These are phyloP conservation scores for Caranx melampygus DNA, from an alignment of 2,113 vertebrate species.

Conservation along the genomic window DNA sequence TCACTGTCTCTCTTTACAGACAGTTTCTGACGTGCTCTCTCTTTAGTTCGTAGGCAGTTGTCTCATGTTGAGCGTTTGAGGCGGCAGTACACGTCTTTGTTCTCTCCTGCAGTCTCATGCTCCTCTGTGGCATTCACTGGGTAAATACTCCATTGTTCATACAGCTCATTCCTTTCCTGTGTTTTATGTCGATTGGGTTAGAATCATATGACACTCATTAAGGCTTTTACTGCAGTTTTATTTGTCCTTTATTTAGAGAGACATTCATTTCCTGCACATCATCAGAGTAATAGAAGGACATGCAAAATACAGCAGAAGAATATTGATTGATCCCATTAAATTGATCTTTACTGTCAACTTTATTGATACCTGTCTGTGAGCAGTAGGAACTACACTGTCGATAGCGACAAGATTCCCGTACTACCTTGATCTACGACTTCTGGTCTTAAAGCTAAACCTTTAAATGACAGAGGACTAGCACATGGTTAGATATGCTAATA, in stretches of 20 bases:
- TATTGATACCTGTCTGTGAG: not conserved
- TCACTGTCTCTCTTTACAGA: not conserved
- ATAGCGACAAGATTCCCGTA: not conserved
- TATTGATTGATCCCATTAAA: not conserved
- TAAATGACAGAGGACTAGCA: not conserved
- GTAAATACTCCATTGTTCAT: conserved; percentile 55
- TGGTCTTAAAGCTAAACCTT: not conserved
- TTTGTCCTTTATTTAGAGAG: conserved; percentile 10
- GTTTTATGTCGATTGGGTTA: conserved; percentile 51
- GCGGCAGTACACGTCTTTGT: conserved; percentile 40
- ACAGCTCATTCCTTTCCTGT: conserved; percentile 31
- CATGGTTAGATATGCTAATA: too few relatives aligned
- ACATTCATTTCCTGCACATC: not conserved
- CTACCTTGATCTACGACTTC: not conserved
- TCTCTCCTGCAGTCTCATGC: conserved; percentile 53
- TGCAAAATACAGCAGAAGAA: not conserved
- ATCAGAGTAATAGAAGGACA: not conserved
- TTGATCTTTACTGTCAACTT: not conserved
- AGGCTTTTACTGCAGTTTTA: conserved; percentile 20
- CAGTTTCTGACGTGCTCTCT: not conserved
- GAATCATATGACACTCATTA: conserved; percentile 52
- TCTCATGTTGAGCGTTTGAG: conserved; percentile 17
- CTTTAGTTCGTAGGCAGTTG: conserved; percentile 34
- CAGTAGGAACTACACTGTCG: not conserved
- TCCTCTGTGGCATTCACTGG: conserved; percentile 42